Conservation (phyloP, 2,113 vertebrate species). For the Oreocharis arfaki region DNA sequence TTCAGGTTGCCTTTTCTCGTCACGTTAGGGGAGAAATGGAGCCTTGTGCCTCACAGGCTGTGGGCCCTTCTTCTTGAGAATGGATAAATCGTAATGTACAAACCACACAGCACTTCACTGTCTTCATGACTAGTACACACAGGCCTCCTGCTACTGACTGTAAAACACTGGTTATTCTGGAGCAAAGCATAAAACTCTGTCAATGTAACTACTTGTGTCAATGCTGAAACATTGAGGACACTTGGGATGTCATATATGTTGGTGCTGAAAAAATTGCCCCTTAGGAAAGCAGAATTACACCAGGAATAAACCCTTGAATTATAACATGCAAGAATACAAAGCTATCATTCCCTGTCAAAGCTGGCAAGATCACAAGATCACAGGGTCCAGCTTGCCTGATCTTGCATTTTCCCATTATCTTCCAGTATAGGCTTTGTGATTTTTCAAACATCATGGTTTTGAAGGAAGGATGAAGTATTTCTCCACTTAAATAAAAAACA, state of each 20-base stretch:
- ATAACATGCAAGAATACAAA: not conserved
- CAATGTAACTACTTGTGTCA: rapidly evolving
- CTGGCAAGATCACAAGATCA: not conserved
- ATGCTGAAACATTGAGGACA: not conserved
- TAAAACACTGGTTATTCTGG: not conserved
- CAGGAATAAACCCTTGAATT: not conserved
- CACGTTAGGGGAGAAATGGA: not conserved
- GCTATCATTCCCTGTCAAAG: not conserved
- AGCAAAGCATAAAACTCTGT: not conserved
- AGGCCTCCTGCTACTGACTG: not conserved
- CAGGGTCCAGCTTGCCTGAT: not conserved
- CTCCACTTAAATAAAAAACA: not conserved
- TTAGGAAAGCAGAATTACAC: not conserved
- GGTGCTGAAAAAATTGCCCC: not conserved
- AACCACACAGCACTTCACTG: rapidly evolving
- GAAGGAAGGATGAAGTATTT: not conserved
- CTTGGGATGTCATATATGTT: not conserved
- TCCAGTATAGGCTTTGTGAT: not conserved
- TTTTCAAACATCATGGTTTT: not conserved
- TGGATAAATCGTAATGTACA: not conserved
- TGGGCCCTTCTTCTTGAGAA: not conserved
- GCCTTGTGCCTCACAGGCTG: not conserved
- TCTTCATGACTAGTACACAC: not conserved
- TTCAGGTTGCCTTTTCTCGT: not conserved
- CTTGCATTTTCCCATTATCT: not conserved